Base-by-base conservation (phyloP, 2,797 vertebrate species). In the Naso thynnoides region DNA sequence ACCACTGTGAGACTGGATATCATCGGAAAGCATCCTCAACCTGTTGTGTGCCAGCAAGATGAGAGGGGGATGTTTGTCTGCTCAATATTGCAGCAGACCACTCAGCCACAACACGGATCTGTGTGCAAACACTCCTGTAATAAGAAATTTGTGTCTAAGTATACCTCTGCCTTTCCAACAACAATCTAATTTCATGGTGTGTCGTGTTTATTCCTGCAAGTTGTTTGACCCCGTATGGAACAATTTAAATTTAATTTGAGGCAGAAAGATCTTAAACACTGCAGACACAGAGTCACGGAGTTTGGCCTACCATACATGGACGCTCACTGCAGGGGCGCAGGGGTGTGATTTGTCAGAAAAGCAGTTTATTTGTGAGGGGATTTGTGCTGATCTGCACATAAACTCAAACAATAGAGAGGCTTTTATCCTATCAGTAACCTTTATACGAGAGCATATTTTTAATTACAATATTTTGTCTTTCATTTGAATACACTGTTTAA, bases 161-260 rank as follows among this genome's bases (percentile, higher is more conserved):
- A 82, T 85, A 86, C 85, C 90, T 85, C 80, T 41, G 81, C 79
- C 82, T 85, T 85, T 70, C 82, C 85, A 76, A 88, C 91, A 90
- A 89, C 90, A 92, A 88, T 93, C 88, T 91, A 94, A 95, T 95
- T 94, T 95, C 92, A 95, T 94, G 93, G 86, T 92, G 86, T 89
- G 89, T 89, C 85, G 80, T 92, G 89, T 89, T 93, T 93, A 91
- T 93, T 94, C 90, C 90, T 90, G 75, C 80, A 85, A 92, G 90
- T 93, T 93, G 90, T 91, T 92, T 83, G 92, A 85, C 90, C 87
- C 88, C 88, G 90, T 91, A 90, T 87, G 89, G 90, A 93, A 93
- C 91, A 86, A 92, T 93, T 94, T 84, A 68, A 90, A 94, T 93
- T 93, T 89, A 90, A 95, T 95, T 94, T 91, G 89, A 61, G 68